Evolutionary conservation across 2,113 vertebrate species (phyloP), one percentile per base, ranked within the genome.

Genomic region (Phylloscopus trochiloides): DNA sequence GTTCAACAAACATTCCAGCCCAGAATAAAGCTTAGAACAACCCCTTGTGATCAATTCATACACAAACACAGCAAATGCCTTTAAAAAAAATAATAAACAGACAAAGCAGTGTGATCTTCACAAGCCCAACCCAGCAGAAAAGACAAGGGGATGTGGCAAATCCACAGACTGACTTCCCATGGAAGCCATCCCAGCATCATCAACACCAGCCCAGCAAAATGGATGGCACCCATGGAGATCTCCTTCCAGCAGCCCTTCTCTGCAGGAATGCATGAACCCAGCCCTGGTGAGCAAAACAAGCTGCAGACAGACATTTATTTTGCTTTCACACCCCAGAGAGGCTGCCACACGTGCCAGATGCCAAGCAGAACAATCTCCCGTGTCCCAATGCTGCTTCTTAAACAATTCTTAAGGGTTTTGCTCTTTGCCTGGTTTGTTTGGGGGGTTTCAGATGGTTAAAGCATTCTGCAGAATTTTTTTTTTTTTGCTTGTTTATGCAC

Each of bases 201-300:
- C 34, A 16, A 11, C 5, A 1, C 1, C 6, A 43, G 24, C 51
- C 26, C 3, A 74, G 66, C 14, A 76, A 75, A 57, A 40, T 0
- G 8, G 22, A 21, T 18, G 65, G 76, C 21, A 43, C 28, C 75
- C 36, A 4, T 8, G 16, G 12, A 63, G 55, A 40, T 9, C 32
- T 16, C 61, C 65, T 62, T 6, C 36, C 9, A 86, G 29, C 47
- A 71, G 67, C 57, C 52, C 40, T 19, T 61, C 40, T 17, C 45
- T 31, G 24, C 1, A 31, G 34, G 61, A 67, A 16, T 13, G 26
- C 52, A 32, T 2, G 11, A 54, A 21, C 5, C 7, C 42, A 72
- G 58, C 1, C 0, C 5, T 70, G 78, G 19, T 14, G 45, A 31
- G 28, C 3, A 63, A 8, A 42, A 28, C 4, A 14, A 25, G 12